Evolutionary conservation across 2,888 invertebrate genomes (phyloP).

Genomic region (Odontothrips loti): DNA sequence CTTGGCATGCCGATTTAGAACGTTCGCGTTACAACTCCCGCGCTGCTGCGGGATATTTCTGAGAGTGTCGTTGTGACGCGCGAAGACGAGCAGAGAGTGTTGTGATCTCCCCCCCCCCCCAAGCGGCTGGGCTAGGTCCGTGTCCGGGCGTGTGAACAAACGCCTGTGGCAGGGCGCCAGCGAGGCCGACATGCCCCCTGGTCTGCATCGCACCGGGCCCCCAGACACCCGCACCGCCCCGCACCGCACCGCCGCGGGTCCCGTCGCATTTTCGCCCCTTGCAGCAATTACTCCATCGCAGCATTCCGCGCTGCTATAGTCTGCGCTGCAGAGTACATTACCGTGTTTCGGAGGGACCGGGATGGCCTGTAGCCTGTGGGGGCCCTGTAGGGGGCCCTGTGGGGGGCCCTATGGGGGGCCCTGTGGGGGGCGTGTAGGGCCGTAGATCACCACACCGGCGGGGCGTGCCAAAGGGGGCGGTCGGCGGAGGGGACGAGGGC

Average conservation of each 20-base stretch:
- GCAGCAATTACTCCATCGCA: background rate
- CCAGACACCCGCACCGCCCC: background rate
- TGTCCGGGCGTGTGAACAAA: background rate
- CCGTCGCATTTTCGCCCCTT: background rate
- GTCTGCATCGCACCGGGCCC: background rate
- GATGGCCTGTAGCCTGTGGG: too few relatives aligned
- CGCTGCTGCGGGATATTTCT: too few relatives aligned
- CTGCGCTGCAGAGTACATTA: too few relatives aligned
- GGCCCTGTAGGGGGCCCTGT: too few relatives aligned
- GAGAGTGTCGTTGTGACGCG: background rate
- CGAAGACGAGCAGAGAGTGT: background rate
- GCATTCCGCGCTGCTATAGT: background rate
- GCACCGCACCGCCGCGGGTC: background rate
- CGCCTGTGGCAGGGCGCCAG: slow-evolving; percentile 17
- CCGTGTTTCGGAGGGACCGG: too few relatives aligned
- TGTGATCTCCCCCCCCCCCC: too few relatives aligned
- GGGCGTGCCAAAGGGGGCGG: background rate
- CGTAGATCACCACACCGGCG: too few relatives aligned
- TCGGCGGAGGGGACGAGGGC: background rate
- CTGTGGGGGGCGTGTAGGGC: too few relatives aligned
- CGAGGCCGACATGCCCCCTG: background rate
- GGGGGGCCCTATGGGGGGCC: too few relatives aligned
- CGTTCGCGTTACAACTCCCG: too few relatives aligned
- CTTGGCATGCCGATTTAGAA: too few relatives aligned
- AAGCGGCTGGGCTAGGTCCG: background rate